Base-by-base conservation (phyloP, 2,888 invertebrate genomes). In the Drosophila mimetica region DNA sequence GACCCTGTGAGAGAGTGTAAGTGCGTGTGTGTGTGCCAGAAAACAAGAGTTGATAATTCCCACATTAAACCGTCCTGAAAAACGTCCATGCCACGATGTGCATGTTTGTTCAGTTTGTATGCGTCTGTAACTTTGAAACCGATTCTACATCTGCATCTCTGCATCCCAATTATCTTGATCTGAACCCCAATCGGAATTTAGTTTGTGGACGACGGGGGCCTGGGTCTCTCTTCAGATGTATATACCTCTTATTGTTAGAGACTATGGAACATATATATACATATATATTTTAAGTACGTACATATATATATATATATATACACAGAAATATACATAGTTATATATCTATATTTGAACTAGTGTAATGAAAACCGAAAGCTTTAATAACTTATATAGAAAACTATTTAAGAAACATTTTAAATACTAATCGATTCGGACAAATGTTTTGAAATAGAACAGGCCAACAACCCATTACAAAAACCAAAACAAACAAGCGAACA, bases 361-460 rank as follows among this genome's bases (percentile, higher is more conserved):
- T 76, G 75, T 89, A 89, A 89, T 90, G 90, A 89, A 89, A 89
- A 90, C 85, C 86, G 89, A 89, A 90, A 89, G 89, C 89, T 89
- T 89, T 89, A 89, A 90, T 89, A 90, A 81, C 86, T 76, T 86
- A 88, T 86, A 82, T 88, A 86, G 71, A 82, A 25, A 81, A 72
- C 69, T 82, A 88, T 75, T 76, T 82, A 83, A 86, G 84, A 88
- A 72, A 79, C 64, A 72, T 87, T 82, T 82, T 85, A 83, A 82
- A 79, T 71, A 85, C 65, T 74, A 74, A 74, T 55, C 73, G 59
- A 71, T 52, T 69, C 74, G 72, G 69, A 72, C 67, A 52, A 44
- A 54, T 63, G 66, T 65, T 63, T 63, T 60, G 42, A 60, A 60
- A 60, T 60, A 61, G 71, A 71, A 51, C 28, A 42, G 36, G 37